Conservation (phyloP, 2,797 vertebrate species). For the Sphenopsis melanotis region DNA sequence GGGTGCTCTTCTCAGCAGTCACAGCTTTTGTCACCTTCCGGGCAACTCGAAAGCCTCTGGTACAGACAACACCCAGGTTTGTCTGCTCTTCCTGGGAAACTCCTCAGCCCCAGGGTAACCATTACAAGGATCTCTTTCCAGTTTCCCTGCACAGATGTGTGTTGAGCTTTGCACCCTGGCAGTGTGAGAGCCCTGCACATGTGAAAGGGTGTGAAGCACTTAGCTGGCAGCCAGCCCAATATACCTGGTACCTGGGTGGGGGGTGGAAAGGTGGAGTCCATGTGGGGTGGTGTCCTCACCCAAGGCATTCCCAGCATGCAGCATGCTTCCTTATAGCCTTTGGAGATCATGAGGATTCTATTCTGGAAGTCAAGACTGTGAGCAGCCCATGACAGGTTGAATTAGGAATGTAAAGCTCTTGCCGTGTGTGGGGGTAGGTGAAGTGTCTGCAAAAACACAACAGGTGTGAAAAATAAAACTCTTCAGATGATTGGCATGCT, state of each 20-base stretch:
- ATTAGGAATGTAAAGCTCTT: neutral
- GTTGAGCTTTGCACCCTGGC: neutral
- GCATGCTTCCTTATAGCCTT: accelerated
- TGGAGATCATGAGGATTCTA: neutral
- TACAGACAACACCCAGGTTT: slow-evolving; percentile 94
- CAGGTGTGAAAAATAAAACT: neutral
- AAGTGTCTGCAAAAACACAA: neutral
- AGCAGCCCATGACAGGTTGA: accelerated
- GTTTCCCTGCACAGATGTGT: neutral
- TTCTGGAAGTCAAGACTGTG: neutral
- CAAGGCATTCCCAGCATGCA: neutral
- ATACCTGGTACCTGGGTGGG: no score
- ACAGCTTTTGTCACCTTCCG: slow-evolving; percentile 93
- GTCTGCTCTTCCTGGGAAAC: neutral
- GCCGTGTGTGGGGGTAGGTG: accelerated
- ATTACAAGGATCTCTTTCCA: neutral
- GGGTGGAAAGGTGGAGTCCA: neutral
- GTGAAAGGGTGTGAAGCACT: neutral
- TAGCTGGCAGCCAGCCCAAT: neutral
- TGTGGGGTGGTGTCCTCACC: neutral
- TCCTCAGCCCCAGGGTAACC: neutral
- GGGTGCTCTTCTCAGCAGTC: slow-evolving; percentile 93
- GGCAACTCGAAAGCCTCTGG: slow-evolving; percentile 92
- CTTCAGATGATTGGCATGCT: no score
- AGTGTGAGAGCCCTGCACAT: neutral